phyloP scores from a whole-genome alignment of 2,797 vertebrate genomes.

The Esox lucius region DNA sequence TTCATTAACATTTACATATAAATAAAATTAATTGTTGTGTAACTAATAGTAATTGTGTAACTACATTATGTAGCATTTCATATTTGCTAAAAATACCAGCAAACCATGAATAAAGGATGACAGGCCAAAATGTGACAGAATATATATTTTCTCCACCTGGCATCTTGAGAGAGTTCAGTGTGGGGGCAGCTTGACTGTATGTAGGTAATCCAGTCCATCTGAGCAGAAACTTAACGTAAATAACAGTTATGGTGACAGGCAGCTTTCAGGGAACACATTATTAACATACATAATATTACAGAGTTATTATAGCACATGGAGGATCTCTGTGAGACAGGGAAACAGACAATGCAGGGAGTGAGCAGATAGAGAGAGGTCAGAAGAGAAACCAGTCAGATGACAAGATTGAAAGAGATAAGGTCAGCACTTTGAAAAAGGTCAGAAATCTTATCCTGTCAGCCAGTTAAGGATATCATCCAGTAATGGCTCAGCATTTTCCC shows the following conservation, averaged over 20 bases:
- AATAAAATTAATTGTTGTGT: too few relatives aligned
- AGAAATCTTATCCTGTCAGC: too few relatives aligned
- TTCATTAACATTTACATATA: too few relatives aligned
- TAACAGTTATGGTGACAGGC: constrained; percentile 40
- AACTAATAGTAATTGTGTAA: too few relatives aligned
- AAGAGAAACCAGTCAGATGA: too few relatives aligned
- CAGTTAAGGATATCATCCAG: too few relatives aligned
- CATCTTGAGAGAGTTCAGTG: constrained; percentile 22
- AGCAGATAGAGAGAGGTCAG: background rate
- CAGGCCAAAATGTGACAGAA: constrained; percentile 31
- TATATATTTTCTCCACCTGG: constrained; percentile 21
- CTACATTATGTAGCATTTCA: constrained; percentile 4
- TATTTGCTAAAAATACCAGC: constrained; percentile 23
- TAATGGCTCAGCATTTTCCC: too few relatives aligned
- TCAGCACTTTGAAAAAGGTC: too few relatives aligned
- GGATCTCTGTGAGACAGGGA: background rate
- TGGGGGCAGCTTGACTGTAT: constrained; percentile 23
- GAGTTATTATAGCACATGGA: constrained; percentile 5
- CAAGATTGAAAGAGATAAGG: too few relatives aligned
- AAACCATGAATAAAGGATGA: constrained; percentile 27
- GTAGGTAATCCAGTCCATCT: constrained; percentile 44
- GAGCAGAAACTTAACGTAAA: constrained; percentile 43
- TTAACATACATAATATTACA: constrained; percentile 28
- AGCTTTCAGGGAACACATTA: constrained; percentile 40
- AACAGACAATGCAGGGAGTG: background rate